Conservation (phyloP, 2,888 invertebrate species). For the Coleophora flavipennella region DNA sequence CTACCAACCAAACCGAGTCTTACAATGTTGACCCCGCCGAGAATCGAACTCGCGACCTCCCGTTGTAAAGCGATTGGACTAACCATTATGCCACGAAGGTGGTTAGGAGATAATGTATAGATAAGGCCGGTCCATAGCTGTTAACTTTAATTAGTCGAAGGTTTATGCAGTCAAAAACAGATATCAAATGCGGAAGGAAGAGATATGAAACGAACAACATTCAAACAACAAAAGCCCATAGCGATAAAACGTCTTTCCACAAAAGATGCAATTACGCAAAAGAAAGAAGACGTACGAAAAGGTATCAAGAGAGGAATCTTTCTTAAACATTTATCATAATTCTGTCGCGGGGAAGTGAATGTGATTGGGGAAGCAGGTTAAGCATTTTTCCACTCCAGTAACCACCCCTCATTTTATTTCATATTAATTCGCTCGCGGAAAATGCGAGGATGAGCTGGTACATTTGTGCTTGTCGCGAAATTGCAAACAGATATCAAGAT, state of each 20-base stretch:
- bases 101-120: too few relatives aligned
- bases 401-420: slow-evolving; percentile 48
- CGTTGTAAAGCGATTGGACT: too few relatives aligned
- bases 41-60: too few relatives aligned
- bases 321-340: slow-evolving; percentile 45
- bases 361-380: slow-evolving; percentile 55
- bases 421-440: slow-evolving; percentile 33
- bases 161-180: too few relatives aligned
- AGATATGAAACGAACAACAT: not conserved
- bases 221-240: slow-evolving; percentile 2
- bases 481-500: slow-evolving; percentile 20
- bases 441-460: slow-evolving; percentile 28
- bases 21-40: too few relatives aligned
- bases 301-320: slow-evolving; percentile 19
- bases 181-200: too few relatives aligned
- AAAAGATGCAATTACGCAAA: slow-evolving; percentile 15
- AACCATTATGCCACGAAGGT: too few relatives aligned
- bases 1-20: too few relatives aligned
- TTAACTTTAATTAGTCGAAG: too few relatives aligned
- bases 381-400: slow-evolving; percentile 51
- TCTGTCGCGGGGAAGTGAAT: slow-evolving; percentile 42
- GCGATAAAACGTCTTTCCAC: slow-evolving; percentile 12
- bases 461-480: slow-evolving; percentile 38
- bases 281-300: slow-evolving; percentile 21
- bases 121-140: too few relatives aligned